Base-by-base conservation (phyloP, 2,797 vertebrate genomes). In the Fistularia commersonii region DNA sequence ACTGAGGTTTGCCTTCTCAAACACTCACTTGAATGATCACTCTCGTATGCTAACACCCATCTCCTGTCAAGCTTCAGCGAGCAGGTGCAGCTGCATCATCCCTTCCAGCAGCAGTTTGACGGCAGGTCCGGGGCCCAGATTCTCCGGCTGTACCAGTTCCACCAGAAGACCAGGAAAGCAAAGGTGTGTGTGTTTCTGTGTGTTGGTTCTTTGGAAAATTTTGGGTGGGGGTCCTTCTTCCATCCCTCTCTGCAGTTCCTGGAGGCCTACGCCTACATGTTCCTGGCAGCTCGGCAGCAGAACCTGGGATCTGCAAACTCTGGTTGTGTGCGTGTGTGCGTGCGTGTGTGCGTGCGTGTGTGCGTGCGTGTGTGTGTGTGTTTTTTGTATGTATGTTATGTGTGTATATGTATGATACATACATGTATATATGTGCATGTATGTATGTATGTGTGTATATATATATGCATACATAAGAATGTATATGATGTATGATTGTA, bases 151-250 rank as follows among this genome's bases (percentile, higher is more conserved):
- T 99, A 96, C 85, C 94, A 92, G 85, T 99, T 99, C 82, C 93
- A 98, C 41, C 97, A 95, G 89, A 98, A 99, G 86, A 99, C 96
- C 48, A 93, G 91, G 71, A 96, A 98, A 81, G 96, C 96, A 48
- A 93, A 98, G 90, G 97, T 98, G 6, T 9, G 64, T 11, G 8
- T n/a, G 9, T 10, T 14, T 6, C 8, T 34, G 39, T 6, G 41
- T 42, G 14, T 13, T n/a, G 6, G 13, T 43, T 23, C 23, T 2
- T 2, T 4, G 4, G 23, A 23, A 23, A 2, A 23, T 23, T 23
- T 23, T 23, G 23, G 23, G 23, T 23, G n/a, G n/a, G n/a, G n/a
- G 2, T 23, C 23, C 23, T 23, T 4, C 23, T 23, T 46, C 33
- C 2, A 1, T 32, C 1, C 9, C 64, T 37, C 54, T 60, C n/a